phyloP scores from a whole-genome alignment of 1,140 invertebrate species.

The Hermetia illucens region DNA sequence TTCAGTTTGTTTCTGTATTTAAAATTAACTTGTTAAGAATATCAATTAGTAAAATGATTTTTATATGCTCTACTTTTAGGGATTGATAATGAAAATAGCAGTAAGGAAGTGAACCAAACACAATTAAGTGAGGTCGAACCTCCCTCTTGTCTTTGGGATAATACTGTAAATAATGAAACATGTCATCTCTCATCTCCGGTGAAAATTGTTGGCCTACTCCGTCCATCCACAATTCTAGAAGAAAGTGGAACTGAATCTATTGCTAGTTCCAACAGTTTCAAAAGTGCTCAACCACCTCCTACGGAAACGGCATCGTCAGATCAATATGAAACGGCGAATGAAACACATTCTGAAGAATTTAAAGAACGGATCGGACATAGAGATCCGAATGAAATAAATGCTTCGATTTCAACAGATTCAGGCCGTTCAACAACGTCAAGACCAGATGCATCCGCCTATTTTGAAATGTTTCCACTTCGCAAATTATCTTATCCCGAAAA shows the following conservation, averaged over 20 bases:
- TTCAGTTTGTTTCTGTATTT: neutral
- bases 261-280: neutral
- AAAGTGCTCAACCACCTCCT: neutral
- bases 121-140: constrained; percentile 24
- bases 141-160: constrained; percentile 23
- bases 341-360: too few relatives aligned
- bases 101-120: constrained; percentile 18
- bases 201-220: constrained; percentile 23
- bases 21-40: constrained; percentile 13
- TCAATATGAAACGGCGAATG: neutral
- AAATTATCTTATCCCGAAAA: too few relatives aligned
- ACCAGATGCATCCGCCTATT: too few relatives aligned
- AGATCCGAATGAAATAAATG: too few relatives aligned
- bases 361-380: too few relatives aligned
- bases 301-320: neutral
- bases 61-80: neutral
- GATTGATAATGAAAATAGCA: constrained; percentile 2
- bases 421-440: too few relatives aligned
- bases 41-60: constrained; percentile 13
- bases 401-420: too few relatives aligned
- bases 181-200: constrained; percentile 15
- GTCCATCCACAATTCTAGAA: constrained; percentile 26
- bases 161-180: constrained; percentile 7
- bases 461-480: too few relatives aligned
- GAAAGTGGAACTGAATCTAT: constrained; percentile 15